Conservation (phyloP, 2,113 vertebrate species). For the Centropus unirufus region DNA sequence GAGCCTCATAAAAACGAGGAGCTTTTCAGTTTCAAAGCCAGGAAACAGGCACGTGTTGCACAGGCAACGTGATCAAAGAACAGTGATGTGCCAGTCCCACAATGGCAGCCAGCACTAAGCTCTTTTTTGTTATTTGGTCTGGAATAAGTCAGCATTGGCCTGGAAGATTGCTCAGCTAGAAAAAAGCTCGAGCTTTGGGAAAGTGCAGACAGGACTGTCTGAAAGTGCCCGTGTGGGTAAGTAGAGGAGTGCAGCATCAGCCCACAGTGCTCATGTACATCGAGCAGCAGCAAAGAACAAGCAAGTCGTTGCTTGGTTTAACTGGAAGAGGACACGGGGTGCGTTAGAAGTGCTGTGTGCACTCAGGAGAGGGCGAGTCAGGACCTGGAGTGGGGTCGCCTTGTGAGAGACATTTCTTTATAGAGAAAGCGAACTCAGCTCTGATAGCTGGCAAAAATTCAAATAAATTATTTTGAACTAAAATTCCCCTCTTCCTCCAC, state of each 20-base stretch:
- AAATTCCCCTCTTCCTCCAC: background rate
- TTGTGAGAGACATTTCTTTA: background rate
- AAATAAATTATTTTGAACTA: background rate
- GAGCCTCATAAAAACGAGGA: background rate
- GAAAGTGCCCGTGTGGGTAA: background rate
- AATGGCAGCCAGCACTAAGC: background rate
- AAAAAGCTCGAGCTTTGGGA: background rate
- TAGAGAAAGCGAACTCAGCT: background rate
- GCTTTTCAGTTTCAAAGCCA: background rate
- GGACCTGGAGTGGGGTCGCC: background rate
- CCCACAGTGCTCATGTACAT: background rate
- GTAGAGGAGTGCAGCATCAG: fast-evolving
- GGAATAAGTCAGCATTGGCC: background rate
- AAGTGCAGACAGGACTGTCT: background rate
- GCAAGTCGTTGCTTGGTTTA: background rate
- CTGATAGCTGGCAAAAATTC: background rate
- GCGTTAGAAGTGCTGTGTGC: background rate
- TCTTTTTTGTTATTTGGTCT: background rate
- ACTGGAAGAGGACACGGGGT: background rate
- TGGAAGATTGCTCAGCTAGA: background rate
- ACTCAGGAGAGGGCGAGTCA: background rate
- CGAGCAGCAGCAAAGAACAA: background rate
- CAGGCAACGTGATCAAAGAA: background rate
- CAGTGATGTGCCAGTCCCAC: background rate
- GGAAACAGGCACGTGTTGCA: background rate